Evolutionary conservation across 1,140 invertebrate genomes (phyloP), one percentile per base, ranked within the genome.

Genomic region (Hylaeus volcanicus): DNA sequence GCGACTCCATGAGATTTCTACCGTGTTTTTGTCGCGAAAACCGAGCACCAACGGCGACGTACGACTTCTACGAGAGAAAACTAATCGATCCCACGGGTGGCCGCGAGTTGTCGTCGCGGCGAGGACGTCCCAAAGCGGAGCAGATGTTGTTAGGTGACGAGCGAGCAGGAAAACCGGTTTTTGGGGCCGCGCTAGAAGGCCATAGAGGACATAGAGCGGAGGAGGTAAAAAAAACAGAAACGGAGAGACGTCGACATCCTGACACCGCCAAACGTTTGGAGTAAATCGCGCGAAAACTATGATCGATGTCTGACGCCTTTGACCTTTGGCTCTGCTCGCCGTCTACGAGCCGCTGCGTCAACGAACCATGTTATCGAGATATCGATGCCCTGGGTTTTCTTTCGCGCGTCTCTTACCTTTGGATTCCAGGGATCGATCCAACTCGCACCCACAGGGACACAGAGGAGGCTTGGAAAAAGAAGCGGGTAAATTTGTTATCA

Each of bases 241-340:
- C 39, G 56, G 5, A 69, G 4, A 6, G 11, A 41, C 48, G 83
- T 85, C 70, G 55, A 70, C 74, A 69, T 84, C 43, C 71, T 68
- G 82, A 56, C 64, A 66, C 60, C 61, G 39, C 60, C 58, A 58
- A 74, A 65, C 74, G 74, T 82, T 79, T 39, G 75, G 76, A 75
- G 73, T 83, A 86, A 86, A 86, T 86, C 85, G 84, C 75, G 84
- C 73, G 85, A 86, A 86, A 86, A 79, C 85, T 86, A 82, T 86
- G 85, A 86, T 86, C 75, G 85, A 86, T 86, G 79, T 73, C 56
- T 60, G 58, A 41, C 66, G 80, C 71, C 72, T 86, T 86, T 84
- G 73, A 84, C 84, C 74, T 83, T 64, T 75, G 84, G 74, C 78
- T 61, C 61, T 43, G 70, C 45, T 51, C 56, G 43, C 63, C 41